A percentile compares a stretch with the other conserved stretches of the same genome.
phyloP scores from a whole-genome alignment of 2,797 vertebrate genomes.

The Bradypus variegatus region DNA sequence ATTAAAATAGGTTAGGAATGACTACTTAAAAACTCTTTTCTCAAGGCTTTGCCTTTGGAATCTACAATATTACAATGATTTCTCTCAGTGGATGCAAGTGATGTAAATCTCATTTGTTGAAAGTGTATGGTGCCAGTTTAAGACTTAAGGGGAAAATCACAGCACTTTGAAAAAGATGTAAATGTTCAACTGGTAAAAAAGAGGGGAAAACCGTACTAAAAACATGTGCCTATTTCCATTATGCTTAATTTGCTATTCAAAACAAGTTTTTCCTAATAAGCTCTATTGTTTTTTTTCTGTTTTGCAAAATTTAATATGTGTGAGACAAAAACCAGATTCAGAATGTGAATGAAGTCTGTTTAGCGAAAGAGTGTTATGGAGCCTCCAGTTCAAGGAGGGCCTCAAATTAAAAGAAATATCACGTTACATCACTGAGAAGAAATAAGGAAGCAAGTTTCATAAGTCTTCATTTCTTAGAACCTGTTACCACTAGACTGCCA shows the following conservation, averaged over 20 bases:
- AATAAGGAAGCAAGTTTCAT: slow-evolving; percentile 5
- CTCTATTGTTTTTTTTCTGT: slow-evolving; percentile 78
- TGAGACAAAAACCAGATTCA: slow-evolving; percentile 77
- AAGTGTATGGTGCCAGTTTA: slow-evolving; percentile 68
- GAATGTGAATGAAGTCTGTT: slow-evolving; percentile 78
- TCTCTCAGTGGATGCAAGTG: slow-evolving; percentile 52
- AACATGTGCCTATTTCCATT: slow-evolving; percentile 73
- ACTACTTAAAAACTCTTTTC: slow-evolving; percentile 38
- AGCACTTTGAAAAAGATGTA: slow-evolving; percentile 70
- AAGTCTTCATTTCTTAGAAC: slow-evolving; percentile 24
- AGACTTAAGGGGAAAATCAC: slow-evolving; percentile 68
- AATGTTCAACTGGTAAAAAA: slow-evolving; percentile 72
- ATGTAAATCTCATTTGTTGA: slow-evolving; percentile 56
- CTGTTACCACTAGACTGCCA: neutral
- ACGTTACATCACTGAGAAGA: neutral
- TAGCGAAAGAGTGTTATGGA: slow-evolving; percentile 50
- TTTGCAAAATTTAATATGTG: slow-evolving; percentile 79
- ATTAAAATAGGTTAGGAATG: slow-evolving; percentile 34
- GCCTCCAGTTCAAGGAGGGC: slow-evolving; percentile 42
- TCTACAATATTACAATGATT: slow-evolving; percentile 48
- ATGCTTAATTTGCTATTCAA: slow-evolving; percentile 76
- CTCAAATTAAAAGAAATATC: slow-evolving; percentile 46
- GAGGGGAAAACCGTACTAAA: slow-evolving; percentile 60
- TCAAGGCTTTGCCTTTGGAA: slow-evolving; percentile 45
- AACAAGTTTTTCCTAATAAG: slow-evolving; percentile 81